phyloP scores from a whole-genome alignment of 2,797 vertebrate genomes.

The Phalloptychus januarius region DNA sequence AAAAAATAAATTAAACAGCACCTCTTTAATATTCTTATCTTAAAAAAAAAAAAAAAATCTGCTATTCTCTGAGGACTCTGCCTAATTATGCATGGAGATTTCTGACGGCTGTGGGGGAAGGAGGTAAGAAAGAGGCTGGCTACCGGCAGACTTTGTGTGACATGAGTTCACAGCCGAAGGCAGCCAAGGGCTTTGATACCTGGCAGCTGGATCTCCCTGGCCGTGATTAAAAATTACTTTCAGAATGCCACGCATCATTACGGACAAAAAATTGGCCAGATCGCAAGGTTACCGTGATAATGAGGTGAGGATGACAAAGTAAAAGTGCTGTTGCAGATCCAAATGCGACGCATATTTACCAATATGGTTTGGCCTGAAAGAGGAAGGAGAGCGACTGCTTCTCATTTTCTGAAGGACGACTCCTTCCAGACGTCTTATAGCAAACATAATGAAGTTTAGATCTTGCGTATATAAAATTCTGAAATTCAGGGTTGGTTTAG shows the following conservation, averaged over 20 bases:
- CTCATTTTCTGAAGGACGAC: slow-evolving; percentile 55
- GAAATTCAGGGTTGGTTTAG: not conserved
- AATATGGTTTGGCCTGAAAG: slow-evolving; percentile 23
- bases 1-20: slow-evolving; percentile 23
- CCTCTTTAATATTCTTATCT: slow-evolving; percentile 46
- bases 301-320: slow-evolving; percentile 64
- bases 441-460: slow-evolving; percentile 56
- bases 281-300: slow-evolving; percentile 74
- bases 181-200: slow-evolving; percentile 68
- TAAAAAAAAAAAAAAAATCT: slow-evolving; percentile 21
- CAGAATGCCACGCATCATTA: slow-evolving; percentile 68
- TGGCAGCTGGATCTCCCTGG: slow-evolving; percentile 56
- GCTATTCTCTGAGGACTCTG: slow-evolving; percentile 58
- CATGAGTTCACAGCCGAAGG: slow-evolving; percentile 55
- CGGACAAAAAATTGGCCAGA: slow-evolving; percentile 50
- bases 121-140: slow-evolving; percentile 37
- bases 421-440: slow-evolving; percentile 56
- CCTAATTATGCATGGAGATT: slow-evolving; percentile 75
- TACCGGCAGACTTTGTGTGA: slow-evolving; percentile 53
- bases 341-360: slow-evolving; percentile 59
- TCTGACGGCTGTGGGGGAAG: slow-evolving; percentile 56
- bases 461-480: slow-evolving; percentile 27
- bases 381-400: slow-evolving; percentile 15
- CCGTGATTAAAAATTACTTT: slow-evolving; percentile 62
- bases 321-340: slow-evolving; percentile 52